Conservation (phyloP, 2,113 vertebrate genomes). For the Tragelaphus strepsiceros region DNA sequence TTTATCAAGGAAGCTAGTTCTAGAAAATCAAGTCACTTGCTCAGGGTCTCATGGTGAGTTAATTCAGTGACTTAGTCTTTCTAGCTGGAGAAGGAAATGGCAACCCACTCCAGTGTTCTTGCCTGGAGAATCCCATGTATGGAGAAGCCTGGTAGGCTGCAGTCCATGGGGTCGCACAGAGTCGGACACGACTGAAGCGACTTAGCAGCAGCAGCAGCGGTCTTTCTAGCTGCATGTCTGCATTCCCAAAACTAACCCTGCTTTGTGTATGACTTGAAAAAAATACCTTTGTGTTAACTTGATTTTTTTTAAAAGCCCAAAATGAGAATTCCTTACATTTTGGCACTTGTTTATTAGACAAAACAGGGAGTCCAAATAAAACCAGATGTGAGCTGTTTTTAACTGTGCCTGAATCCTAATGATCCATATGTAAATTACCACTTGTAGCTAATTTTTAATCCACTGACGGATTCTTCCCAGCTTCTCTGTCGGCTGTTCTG, state of each 20-base stretch:
- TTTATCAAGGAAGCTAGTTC: neutral
- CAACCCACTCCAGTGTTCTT: no score
- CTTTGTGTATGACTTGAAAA: neutral
- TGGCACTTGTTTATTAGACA: neutral
- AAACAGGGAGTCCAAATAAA: conserved; percentile 2
- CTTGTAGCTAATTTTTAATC: neutral
- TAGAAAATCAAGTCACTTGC: neutral
- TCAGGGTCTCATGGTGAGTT: neutral
- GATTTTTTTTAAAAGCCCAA: neutral
- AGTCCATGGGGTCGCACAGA: no score
- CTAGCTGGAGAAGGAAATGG: neutral
- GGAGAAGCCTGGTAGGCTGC: no score
- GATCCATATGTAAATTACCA: neutral
- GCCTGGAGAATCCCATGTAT: no score
- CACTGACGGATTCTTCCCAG: neutral
- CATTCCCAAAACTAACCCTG: neutral
- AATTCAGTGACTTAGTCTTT: neutral
- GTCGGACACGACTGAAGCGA: no score
- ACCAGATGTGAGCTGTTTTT: neutral
- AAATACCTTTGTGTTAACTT: neutral
- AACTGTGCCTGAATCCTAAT: neutral
- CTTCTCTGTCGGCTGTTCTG: neutral
- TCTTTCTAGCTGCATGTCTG: neutral
- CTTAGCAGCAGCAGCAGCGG: no score
- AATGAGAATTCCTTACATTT: neutral